Evolutionary conservation across 2,797 vertebrate genomes (phyloP), one percentile per base, ranked within the genome.

Genomic region (Capromys pilorides): DNA sequence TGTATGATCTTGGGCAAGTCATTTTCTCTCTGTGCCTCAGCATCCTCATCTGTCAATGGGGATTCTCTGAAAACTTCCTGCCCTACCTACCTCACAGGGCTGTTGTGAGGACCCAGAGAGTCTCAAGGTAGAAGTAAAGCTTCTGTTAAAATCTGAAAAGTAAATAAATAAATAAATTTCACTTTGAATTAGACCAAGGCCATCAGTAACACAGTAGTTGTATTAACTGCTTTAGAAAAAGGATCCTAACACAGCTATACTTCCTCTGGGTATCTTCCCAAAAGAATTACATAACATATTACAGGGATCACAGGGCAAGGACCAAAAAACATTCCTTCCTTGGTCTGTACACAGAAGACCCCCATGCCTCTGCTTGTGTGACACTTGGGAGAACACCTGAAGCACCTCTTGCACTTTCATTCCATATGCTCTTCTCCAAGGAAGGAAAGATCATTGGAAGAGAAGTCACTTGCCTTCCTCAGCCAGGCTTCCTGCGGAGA

Each of bases 21-120:
- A 95, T 78, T 92, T 97, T 95, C 97, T 95, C 95, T 97, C 95
- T 95, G 97, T 97, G 97, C 97, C 97, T 97, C 96, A 87, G 92
- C 85, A 92, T 96, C 95, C 97, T 96, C 96, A 92, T 94, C 82
- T 92, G 64, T 91, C 77, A 92, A 86, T 93, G 97, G 88, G 97
- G 97, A 95, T 93, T 94, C 93, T 95, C 95, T 85, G 94, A 93
- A 94, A 93, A 80, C 61, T 96, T 95, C 88, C 94, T 95, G 88
- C 95, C 96, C 95, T 64, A 96, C 96, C 97, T 96, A 96, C 97
- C 97, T 97, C 97, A 97, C 97, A 97, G 97, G 97, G 96, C 88
- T 97, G 95, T 97, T 96, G 97, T 97, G 96, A 97, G 97, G 95
- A 96, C 78, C 92, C 71, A 92, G 90, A 95, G 79, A 88, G 79